Evolutionary conservation across 1,140 invertebrate genomes (phyloP).

Genomic region (Drosophila eugracilis): DNA sequence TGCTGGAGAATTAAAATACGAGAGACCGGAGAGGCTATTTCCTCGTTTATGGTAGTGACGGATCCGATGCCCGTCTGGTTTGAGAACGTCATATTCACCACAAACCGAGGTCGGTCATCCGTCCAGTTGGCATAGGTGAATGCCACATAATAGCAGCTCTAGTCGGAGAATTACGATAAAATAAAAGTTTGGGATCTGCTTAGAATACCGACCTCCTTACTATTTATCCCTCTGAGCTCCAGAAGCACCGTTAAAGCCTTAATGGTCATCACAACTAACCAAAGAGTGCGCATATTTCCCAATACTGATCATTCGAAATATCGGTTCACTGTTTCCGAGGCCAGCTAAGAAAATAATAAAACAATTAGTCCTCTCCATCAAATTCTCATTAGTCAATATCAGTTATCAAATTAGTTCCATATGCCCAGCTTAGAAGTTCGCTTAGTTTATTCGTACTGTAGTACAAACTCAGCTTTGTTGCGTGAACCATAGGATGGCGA

Average conservation of each 20-base stretch:
- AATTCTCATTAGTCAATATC: slow-evolving; percentile 23
- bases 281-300: slow-evolving; percentile 17
- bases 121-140: slow-evolving; percentile 68
- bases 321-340: not conserved
- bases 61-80: slow-evolving; percentile 55
- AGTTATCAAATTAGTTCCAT: not conserved
- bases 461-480: too few species aligned
- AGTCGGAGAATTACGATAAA: too few species aligned
- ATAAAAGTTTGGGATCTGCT: too few species aligned
- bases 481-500: too few species aligned
- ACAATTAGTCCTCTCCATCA: slow-evolving; percentile 29
- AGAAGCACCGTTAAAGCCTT: slow-evolving; percentile 24
- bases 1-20: slow-evolving; percentile 49
- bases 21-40: slow-evolving; percentile 49
- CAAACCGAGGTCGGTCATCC: slow-evolving; percentile 58
- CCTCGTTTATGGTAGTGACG: slow-evolving; percentile 61
- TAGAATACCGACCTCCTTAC: slow-evolving; percentile 47
- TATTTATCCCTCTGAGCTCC: slow-evolving; percentile 2
- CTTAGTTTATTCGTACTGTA: too few species aligned
- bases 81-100: slow-evolving; percentile 74
- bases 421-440: slow-evolving; percentile 56
- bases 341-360: not conserved
- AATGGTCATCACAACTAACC: not conserved
- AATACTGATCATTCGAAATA: not conserved
- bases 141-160: slow-evolving; percentile 56